phyloP scores from a whole-genome alignment of 1,140 invertebrate genomes.

The Aradophagus sp. region DNA sequence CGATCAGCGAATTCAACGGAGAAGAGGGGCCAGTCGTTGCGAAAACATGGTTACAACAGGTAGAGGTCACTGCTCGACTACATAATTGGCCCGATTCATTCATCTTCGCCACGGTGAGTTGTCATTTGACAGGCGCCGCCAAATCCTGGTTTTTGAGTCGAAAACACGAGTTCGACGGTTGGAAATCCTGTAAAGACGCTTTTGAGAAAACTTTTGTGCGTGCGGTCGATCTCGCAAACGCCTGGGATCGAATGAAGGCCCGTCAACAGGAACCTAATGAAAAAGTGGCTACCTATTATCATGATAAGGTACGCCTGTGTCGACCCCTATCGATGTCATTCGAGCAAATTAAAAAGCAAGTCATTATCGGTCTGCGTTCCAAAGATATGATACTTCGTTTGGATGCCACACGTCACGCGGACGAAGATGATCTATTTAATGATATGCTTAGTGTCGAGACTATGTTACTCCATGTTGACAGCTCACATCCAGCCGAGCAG shows the following conservation, averaged over 20 bases:
- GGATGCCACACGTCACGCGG: background rate
- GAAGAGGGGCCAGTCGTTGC: constrained; percentile 1
- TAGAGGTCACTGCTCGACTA: constrained; percentile 11
- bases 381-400: constrained; percentile 11
- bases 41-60: constrained; percentile 5
- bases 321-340: constrained; percentile 18
- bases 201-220: constrained; percentile 26
- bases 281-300: constrained; percentile 15
- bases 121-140: constrained; percentile 8
- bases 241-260: constrained; percentile 7
- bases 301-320: constrained; percentile 15
- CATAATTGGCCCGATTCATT: constrained; percentile 18
- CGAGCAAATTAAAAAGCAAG: constrained; percentile 6
- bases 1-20: constrained; percentile 9
- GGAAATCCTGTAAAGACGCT: constrained; percentile 4
- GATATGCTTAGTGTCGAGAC: constrained; percentile 12
- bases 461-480: no score
- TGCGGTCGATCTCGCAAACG: background rate
- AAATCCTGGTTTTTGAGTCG: constrained; percentile 12
- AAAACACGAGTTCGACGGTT: constrained; percentile 4
- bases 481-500: no score
- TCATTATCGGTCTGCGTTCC: constrained; percentile 1
- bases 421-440: constrained; percentile 21
- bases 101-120: constrained; percentile 4
- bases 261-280: constrained; percentile 1